phyloP scores from a whole-genome alignment of 2,888 invertebrate species.

The Andrena trimmerana region DNA sequence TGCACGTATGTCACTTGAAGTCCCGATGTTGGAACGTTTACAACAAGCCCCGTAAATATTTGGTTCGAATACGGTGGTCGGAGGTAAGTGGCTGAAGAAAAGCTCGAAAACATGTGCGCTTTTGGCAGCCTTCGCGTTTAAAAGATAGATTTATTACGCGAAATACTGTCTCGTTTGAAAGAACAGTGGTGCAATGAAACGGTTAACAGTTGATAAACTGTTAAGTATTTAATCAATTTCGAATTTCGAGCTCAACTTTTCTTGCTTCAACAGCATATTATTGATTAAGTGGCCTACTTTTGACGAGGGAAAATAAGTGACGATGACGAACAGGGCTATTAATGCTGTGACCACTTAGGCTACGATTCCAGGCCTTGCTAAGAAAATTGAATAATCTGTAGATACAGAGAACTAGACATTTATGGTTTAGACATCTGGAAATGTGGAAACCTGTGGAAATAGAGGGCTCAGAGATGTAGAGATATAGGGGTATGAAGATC shows the following conservation, averaged over 20 bases:
- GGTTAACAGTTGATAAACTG: too few relatives aligned
- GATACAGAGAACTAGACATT: neutral
- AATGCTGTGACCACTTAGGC: too few relatives aligned
- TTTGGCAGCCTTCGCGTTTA: neutral
- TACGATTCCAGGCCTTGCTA: too few relatives aligned
- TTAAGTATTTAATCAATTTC: too few relatives aligned
- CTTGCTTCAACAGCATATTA: too few relatives aligned
- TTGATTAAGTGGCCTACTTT: too few relatives aligned
- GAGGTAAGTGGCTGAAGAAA: slow-evolving; percentile 20
- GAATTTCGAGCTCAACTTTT: too few relatives aligned
- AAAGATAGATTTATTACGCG: neutral
- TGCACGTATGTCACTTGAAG: slow-evolving; percentile 7
- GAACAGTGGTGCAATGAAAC: too few relatives aligned
- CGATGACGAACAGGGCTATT: too few relatives aligned
- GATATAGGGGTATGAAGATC: neutral
- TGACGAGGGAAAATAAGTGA: too few relatives aligned
- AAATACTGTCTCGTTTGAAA: neutral
- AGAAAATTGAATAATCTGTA: too few relatives aligned
- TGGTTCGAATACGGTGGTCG: slow-evolving; percentile 11
- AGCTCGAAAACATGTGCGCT: neutral
- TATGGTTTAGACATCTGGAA: neutral
- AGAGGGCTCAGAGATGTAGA: neutral
- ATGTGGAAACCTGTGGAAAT: neutral
- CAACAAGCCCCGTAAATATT: slow-evolving; percentile 18
- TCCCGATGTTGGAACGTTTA: slow-evolving; percentile 9